Evolutionary conservation across 2,113 vertebrate species (phyloP), one percentile per base, ranked within the genome.

Genomic region (Saccopteryx leptura): DNA sequence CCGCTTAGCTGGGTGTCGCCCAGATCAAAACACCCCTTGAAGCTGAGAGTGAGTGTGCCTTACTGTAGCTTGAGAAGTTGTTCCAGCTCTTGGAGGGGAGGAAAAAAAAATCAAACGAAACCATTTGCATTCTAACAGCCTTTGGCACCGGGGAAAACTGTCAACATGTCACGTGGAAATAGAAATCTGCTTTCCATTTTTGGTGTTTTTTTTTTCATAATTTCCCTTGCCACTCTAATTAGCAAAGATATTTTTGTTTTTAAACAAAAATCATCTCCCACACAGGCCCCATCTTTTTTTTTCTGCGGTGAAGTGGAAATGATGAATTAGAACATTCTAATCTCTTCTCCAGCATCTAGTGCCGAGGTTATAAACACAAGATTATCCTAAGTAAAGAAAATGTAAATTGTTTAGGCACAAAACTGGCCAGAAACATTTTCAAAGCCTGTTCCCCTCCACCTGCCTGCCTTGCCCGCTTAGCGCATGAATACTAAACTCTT

Each of bases 221-320:
- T 97, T 97, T 88, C 95, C 91, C 96, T 31, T 13, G 72, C 89
- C 94, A 85, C 93, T 96, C 95, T 97, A 98, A 97, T 98, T 97
- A 97, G 97, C 96, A 96, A 95, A 97, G 97, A 97, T 97, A 95
- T 90, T 96, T 85, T 87, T 96, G 91, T 97, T 98, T 98, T 98
- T 97, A 98, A 98, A 98, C 97, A 98, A 98, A 97, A 98, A 97
- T 96, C 90, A 94, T 96, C 93, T 98, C 82, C 97, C 94, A 96
- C 89, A 0, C 26, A 80, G 65, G 72, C 88, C 72, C 39, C 93
- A 91, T 96, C 97, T 39, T 39, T 39, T 39, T 94, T 96, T 96
- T 96, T 95, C 93, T 95, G 96, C 92, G 6, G 96, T 87, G 92
- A 96, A 97, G 96, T 96, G 93, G 97, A 97, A 97, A 96, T 13